A percentile compares a stretch with the other conserved stretches of the same genome.
Conservation (phyloP, 2,113 vertebrate genomes). For the Raja brachyura region DNA sequence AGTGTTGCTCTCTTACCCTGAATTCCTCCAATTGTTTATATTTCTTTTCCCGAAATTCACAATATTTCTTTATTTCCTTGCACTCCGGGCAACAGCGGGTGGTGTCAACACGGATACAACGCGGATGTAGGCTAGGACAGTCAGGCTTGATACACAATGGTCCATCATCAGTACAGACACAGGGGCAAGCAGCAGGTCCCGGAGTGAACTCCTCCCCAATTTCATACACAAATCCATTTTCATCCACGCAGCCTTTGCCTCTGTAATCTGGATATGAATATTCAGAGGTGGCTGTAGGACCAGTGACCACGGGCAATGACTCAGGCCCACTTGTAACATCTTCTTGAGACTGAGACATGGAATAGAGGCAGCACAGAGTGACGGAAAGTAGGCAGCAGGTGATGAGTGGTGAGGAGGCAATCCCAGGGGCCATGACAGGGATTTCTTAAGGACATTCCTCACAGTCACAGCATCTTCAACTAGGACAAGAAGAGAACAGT, state of each 20-base stretch:
- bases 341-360: constrained; percentile 56
- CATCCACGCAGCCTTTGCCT: constrained; percentile 95
- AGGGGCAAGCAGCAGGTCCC: constrained; percentile 88
- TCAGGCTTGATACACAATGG: constrained; percentile 88
- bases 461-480: constrained; percentile 30
- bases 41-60: constrained; percentile 85
- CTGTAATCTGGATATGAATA: constrained; percentile 94
- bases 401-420: background rate
- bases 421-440: constrained; percentile 34
- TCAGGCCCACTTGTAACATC: constrained; percentile 52
- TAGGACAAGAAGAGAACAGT: constrained; percentile 30
- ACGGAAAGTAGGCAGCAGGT: constrained; percentile 22
- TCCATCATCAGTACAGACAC: constrained; percentile 95
- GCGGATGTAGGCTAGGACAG: constrained; percentile 87
- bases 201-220: constrained; percentile 93
- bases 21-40: constrained; percentile 91
- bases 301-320: constrained; percentile 61
- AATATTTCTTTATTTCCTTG: constrained; percentile 92
- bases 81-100: constrained; percentile 95
- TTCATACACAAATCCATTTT: constrained; percentile 92
- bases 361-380: background rate
- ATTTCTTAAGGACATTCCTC: constrained; percentile 33
- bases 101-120: constrained; percentile 88
- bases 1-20: constrained; percentile 69
- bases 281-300: constrained; percentile 72